These are phyloP conservation scores for Poecilia velifera DNA, from an alignment of 2,797 vertebrate species.

Conservation along the genomic window DNA sequence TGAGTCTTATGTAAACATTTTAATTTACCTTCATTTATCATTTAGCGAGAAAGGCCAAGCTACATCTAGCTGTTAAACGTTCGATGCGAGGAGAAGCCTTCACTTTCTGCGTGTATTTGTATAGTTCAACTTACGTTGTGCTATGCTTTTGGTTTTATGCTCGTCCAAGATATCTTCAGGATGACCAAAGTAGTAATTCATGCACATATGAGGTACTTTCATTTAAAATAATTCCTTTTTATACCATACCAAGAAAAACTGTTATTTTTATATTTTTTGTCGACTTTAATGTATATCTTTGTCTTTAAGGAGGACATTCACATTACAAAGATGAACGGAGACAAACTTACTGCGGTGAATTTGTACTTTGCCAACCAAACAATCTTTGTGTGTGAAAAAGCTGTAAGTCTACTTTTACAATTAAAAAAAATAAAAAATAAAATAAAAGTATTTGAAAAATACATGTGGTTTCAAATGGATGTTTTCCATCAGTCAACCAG, in stretches of 20 bases:
- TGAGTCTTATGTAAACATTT: conserved; percentile 55
- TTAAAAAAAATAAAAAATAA: background rate
- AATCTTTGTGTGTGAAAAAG: conserved; percentile 86
- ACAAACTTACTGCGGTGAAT: conserved; percentile 72
- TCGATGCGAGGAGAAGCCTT: background rate
- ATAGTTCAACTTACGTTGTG: background rate
- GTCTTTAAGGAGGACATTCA: conserved; percentile 82
- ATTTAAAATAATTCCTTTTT: background rate
- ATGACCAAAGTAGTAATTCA: conserved; percentile 41
- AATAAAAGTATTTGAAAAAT: background rate
- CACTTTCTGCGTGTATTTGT: no score
- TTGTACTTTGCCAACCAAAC: conserved; percentile 75
- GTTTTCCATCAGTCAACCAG: background rate
- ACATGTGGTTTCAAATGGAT: background rate
- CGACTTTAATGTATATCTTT: conserved; percentile 7
- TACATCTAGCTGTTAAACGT: background rate
- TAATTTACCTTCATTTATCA: background rate
- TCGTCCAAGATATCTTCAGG: conserved; percentile 64
- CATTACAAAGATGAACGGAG: conserved; percentile 73
- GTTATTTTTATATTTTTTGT: background rate
- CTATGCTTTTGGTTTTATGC: conserved; percentile 13
- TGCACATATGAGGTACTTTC: conserved; percentile 66
- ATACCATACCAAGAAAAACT: background rate
- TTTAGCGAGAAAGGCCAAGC: no score
- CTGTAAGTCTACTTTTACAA: conserved; percentile 76